Evolutionary conservation across 1,140 invertebrate species (phyloP), one percentile per base, ranked within the genome.

Genomic region (Wasmannia auropunctata): DNA sequence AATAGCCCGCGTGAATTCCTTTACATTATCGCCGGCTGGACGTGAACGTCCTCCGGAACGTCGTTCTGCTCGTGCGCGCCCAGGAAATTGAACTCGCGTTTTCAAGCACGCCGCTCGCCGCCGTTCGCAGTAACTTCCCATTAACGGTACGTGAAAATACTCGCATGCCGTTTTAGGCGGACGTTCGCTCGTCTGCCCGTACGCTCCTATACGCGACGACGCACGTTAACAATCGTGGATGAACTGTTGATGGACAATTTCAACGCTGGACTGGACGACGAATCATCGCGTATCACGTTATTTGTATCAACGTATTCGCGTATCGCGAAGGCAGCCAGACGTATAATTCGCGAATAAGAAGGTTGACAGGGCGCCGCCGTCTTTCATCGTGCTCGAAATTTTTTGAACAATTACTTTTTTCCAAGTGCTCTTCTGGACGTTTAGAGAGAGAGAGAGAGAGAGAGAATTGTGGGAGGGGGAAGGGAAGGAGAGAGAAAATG

Each of bases 401-500:
- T 85, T 90, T 89, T 86, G 34, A 31, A 69, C 83, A 83, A 92
- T 90, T 90, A 90, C 81, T 65, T 90, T 87, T 88, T 86, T 87
- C 63, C 31, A 88, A 91, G 84, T 40, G 74, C 49, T 63, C 65
- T 83, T 87, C 63, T 67, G 16, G 72, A 40, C 5, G 34, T 28
- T 22, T 49, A 40, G 34, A 22, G 28, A 28, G 31, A 77, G 65
- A 72, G 51, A 4, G 51, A 54, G 40, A 76, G 49, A 62, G 37
- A 40, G 51, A 88, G 74, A 80, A 43, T 75, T 43, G 25, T 43
- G 3, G 62, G 31, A 7, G 86, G 65, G 77, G 79, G 74, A 74
- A 40, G 4, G 46, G 5, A 51, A 51, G 22, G 28, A 79, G 79
- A 46, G 72, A 63, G 40, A 69, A 88, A 87, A 86, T 86, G 75